These are phyloP conservation scores for Equus quagga DNA, from an alignment of 2,113 vertebrate genomes.

Conservation along the genomic window DNA sequence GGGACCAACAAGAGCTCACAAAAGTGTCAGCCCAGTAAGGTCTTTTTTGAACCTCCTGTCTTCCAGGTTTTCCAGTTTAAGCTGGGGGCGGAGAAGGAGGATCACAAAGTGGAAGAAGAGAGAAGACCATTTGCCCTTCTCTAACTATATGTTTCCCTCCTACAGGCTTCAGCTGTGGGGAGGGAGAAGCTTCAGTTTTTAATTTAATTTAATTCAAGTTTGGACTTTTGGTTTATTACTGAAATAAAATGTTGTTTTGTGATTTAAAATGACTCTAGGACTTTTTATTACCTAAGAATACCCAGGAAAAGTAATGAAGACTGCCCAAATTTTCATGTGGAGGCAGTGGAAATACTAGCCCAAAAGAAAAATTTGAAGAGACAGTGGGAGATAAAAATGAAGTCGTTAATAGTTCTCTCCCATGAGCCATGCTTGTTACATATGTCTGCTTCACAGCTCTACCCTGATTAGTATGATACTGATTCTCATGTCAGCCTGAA, in stretches of 20 bases:
- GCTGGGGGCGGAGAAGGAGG: not conserved
- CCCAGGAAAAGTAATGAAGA: constrained; percentile 44
- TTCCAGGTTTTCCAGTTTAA: not conserved
- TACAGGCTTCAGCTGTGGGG: not conserved
- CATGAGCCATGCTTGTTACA: constrained; percentile 48
- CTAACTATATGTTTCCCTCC: not conserved
- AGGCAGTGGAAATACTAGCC: constrained; percentile 40
- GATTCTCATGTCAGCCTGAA: constrained; percentile 64
- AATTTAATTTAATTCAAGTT: constrained; percentile 1
- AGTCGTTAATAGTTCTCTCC: constrained; percentile 61
- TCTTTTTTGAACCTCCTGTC: not conserved
- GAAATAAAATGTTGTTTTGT: constrained; percentile 57
- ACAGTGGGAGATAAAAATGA: constrained; percentile 64
- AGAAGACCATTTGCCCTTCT: not conserved
- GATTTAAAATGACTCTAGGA: constrained; percentile 43
- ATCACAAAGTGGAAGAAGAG: not conserved
- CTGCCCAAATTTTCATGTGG: constrained; percentile 45
- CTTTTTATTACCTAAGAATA: constrained; percentile 25
- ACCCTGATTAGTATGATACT: constrained; percentile 57
- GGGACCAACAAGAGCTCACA: not conserved
- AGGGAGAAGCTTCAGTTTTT: not conserved
- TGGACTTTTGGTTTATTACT: constrained; percentile 52
- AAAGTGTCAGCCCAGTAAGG: not conserved
- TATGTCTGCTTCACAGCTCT: constrained; percentile 59
- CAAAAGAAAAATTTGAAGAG: constrained; percentile 65